Evolutionary conservation across 30 jellyfish, hydroid and myxozoan species (phyloP).

Genomic region (Sanderia malayensis): DNA sequence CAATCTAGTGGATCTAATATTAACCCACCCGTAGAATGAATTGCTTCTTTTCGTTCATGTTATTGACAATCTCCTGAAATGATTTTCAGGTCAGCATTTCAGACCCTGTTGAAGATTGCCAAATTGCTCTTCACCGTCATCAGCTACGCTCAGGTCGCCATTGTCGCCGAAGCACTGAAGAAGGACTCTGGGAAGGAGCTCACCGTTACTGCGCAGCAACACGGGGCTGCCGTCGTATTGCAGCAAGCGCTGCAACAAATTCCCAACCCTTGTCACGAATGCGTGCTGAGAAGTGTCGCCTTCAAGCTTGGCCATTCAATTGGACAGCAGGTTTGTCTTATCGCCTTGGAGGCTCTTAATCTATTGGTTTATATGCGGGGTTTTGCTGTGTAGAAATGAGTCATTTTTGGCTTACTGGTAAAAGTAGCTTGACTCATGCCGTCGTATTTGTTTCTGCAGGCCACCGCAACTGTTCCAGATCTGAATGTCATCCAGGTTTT

Average conservation of each 20-base stretch:
- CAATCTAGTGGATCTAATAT: no score
- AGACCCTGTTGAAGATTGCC: conserved; percentile 74
- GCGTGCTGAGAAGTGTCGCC: conserved; percentile 74
- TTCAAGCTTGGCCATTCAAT: conserved; percentile 82
- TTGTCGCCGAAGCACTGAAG: conserved; percentile 84
- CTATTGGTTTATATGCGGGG: no score
- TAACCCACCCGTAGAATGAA: no score
- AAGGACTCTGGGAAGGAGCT: conserved; percentile 83
- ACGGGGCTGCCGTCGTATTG: conserved; percentile 69
- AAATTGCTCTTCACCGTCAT: conserved; percentile 88
- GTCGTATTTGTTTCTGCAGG: conserved; percentile 40
- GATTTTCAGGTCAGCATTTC: conserved; percentile 81
- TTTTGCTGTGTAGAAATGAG: no score
- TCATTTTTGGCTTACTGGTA: no score
- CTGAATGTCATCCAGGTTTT: conserved; percentile 47
- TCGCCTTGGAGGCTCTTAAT: no score
- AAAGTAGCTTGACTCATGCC: no score
- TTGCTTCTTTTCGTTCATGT: no score
- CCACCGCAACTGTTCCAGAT: conserved; percentile 78
- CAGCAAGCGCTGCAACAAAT: conserved; percentile 88
- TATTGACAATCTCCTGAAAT: no score
- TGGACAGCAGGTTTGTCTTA: conserved; percentile 61
- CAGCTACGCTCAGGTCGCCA: conserved; percentile 85
- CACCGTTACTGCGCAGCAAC: conserved; percentile 63
- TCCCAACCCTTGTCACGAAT: conserved; percentile 87